phyloP scores from a whole-genome alignment of 2,888 invertebrate species.

The Apoda limacodes region DNA sequence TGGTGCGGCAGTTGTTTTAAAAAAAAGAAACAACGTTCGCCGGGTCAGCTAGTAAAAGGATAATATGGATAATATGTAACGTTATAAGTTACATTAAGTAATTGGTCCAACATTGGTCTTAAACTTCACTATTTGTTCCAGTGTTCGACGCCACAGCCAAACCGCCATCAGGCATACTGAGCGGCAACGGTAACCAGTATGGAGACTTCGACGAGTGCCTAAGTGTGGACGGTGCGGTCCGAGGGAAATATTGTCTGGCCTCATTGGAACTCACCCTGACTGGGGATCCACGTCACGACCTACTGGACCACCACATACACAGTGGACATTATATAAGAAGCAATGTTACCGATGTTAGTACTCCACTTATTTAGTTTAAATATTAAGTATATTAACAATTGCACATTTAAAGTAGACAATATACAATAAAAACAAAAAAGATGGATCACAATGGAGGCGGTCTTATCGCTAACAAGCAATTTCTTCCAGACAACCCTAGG shows the following conservation, averaged over 20 bases:
- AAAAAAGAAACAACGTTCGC: too few species aligned
- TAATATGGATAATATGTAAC: too few species aligned
- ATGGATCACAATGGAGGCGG: too few species aligned
- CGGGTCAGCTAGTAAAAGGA: too few species aligned
- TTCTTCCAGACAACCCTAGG: too few species aligned
- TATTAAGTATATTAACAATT: neutral
- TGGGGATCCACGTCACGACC: conserved; percentile 31
- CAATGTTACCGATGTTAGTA: conserved; percentile 66
- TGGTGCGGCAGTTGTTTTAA: too few species aligned
- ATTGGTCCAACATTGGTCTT: conserved; percentile 8
- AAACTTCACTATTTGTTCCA: conserved; percentile 38
- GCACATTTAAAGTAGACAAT: too few species aligned
- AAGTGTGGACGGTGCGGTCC: conserved; percentile 60
- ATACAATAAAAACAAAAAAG: too few species aligned
- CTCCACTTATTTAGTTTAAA: conserved; percentile 1
- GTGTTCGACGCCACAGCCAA: conserved; percentile 82
- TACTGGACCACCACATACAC: conserved; percentile 56
- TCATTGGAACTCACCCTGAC: conserved; percentile 57
- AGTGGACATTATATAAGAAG: conserved; percentile 65
- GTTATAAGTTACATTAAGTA: too few species aligned
- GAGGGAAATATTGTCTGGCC: conserved; percentile 75
- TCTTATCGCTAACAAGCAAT: too few species aligned
- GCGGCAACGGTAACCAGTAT: conserved; percentile 77
- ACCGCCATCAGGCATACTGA: conserved; percentile 74
- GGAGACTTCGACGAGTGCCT: conserved; percentile 80